phyloP scores from a whole-genome alignment of 2,888 invertebrate genomes.

The Uropetala carovei region DNA sequence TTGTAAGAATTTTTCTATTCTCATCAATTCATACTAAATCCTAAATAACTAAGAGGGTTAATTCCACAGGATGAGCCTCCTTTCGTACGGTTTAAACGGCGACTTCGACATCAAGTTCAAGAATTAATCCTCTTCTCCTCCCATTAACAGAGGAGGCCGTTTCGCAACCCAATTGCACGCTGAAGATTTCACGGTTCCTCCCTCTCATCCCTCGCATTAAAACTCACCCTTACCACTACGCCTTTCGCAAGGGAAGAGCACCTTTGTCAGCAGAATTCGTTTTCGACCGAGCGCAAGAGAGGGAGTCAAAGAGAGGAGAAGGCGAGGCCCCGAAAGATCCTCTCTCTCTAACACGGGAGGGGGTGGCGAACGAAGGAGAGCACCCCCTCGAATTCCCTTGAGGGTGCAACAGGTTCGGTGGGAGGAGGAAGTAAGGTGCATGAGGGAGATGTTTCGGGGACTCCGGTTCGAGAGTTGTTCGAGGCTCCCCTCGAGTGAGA shows the following conservation, averaged over 20 bases:
- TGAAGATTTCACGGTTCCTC: neutral
- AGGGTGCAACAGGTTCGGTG: conserved; percentile 6
- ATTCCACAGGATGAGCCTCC: too few relatives aligned
- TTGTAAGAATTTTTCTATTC: too few relatives aligned
- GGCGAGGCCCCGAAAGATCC: too few relatives aligned
- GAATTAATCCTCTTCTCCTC: neutral
- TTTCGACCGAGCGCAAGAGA: too few relatives aligned
- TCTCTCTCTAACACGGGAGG: too few relatives aligned
- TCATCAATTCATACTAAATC: too few relatives aligned
- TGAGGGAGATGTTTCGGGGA: neutral
- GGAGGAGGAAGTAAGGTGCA: neutral
- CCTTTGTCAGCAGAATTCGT: neutral
- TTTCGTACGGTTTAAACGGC: too few relatives aligned
- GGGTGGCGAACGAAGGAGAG: neutral
- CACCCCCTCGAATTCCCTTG: neutral
- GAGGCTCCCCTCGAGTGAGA: neutral
- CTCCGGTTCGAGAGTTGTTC: conserved; percentile 8
- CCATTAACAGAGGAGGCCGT: neutral
- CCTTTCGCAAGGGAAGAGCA: neutral
- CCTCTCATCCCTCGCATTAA: neutral
- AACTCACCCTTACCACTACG: neutral
- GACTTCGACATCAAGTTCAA: too few relatives aligned
- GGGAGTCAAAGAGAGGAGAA: too few relatives aligned
- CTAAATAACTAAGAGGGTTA: too few relatives aligned
- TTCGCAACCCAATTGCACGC: neutral